These are phyloP conservation scores for Acipenser oxyrinchus DNA, from an alignment of 2,797 vertebrate species.

Conservation along the genomic window DNA sequence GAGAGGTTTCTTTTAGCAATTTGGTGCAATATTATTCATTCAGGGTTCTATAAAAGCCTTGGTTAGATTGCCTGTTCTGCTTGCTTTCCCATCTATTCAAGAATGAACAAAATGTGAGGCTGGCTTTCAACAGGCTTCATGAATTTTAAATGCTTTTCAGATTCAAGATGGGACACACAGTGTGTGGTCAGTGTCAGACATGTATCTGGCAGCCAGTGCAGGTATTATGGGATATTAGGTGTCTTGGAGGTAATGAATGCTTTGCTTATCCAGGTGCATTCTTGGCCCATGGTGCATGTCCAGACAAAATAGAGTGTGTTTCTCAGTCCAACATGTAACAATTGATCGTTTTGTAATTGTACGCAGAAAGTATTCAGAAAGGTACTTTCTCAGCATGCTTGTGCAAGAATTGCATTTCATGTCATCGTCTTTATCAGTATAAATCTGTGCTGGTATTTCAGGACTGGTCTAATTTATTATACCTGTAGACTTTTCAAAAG, in stretches of 20 bases:
- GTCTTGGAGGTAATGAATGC: conserved; percentile 73
- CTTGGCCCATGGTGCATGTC: conserved; percentile 54
- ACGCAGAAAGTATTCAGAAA: conserved; percentile 30
- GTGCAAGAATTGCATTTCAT: conserved; percentile 38
- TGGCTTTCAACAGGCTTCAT: conserved; percentile 75
- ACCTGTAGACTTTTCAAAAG: conserved; percentile 25
- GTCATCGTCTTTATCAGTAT: conserved; percentile 35
- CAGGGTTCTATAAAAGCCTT: conserved; percentile 62
- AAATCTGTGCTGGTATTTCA: conserved; percentile 38
- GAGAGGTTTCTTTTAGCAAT: conserved; percentile 73
- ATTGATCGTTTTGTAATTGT: conserved; percentile 48
- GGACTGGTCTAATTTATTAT: conserved; percentile 20
- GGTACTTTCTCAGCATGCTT: conserved; percentile 45
- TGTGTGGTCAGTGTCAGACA: conserved; percentile 55
- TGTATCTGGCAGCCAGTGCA: conserved; percentile 57
- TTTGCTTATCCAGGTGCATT: conserved; percentile 68
- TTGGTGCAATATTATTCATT: conserved; percentile 82
- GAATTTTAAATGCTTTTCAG: conserved; percentile 90
- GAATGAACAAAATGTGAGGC: conserved; percentile 82
- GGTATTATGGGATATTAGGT: conserved; percentile 69
- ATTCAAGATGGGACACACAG: conserved; percentile 74
- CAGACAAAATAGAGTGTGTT: conserved; percentile 48
- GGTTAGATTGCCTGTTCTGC: conserved; percentile 67
- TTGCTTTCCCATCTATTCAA: conserved; percentile 68
- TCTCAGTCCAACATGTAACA: conserved; percentile 45